Evolutionary conservation across 1,140 invertebrate genomes (phyloP).

Genomic region (Helicorthomorpha holstii): DNA sequence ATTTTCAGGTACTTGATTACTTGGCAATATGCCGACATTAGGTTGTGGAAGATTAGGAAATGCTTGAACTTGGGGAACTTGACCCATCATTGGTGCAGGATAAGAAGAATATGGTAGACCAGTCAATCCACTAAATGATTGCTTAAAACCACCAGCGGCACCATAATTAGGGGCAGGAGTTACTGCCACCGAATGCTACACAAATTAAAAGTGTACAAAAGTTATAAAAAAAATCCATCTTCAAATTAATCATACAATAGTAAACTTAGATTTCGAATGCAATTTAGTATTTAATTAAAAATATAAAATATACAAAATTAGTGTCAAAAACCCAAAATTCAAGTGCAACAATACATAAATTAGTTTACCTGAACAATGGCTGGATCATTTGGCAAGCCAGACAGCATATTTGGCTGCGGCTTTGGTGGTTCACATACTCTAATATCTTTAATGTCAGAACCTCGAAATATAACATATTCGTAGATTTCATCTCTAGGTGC

Average conservation of each 20-base stretch:
- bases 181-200: background rate
- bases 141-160: background rate
- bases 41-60: background rate
- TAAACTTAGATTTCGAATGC: too few species aligned
- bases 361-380: conserved; percentile 66
- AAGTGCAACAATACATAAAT: conserved; percentile 14
- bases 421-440: conserved; percentile 66
- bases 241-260: too few species aligned
- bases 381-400: conserved; percentile 61
- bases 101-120: background rate
- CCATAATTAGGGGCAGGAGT: background rate
- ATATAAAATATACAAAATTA: conserved; percentile 4
- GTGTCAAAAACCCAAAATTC: conserved; percentile 5
- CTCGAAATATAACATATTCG: conserved; percentile 95
- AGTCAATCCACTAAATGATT: background rate
- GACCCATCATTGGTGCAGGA: conserved; percentile 3
- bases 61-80: conserved; percentile 1
- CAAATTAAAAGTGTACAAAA: background rate
- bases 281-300: too few species aligned
- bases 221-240: background rate
- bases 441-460: conserved; percentile 97
- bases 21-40: too few species aligned
- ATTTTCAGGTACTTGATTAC: background rate
- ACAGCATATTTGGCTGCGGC: conserved; percentile 23
- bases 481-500: conserved; percentile 92